Evolutionary conservation across 2,113 vertebrate genomes (phyloP).

Genomic region (Pipra filicauda): DNA sequence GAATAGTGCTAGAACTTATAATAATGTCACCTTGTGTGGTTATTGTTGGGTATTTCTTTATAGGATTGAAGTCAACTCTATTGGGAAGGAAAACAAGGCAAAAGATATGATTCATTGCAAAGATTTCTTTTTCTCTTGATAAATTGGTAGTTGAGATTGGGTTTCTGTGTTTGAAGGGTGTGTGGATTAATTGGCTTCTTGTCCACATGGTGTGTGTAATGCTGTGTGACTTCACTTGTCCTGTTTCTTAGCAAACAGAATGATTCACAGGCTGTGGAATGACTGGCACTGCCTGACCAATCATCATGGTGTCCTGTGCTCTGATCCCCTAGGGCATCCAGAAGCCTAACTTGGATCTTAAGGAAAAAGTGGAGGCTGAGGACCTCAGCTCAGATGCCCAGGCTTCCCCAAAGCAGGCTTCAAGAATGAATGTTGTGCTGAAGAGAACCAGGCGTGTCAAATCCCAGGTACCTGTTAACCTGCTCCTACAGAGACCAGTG

Average conservation of each 20-base stretch:
- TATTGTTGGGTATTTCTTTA: background rate
- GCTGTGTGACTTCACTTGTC: background rate
- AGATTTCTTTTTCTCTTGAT: background rate
- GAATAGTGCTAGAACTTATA: background rate
- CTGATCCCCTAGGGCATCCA: slow-evolving; percentile 76
- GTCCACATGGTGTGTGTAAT: background rate
- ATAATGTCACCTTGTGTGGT: fast-evolving
- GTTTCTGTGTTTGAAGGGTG: background rate
- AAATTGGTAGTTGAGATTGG: background rate
- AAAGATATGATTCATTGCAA: background rate
- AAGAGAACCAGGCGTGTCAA: slow-evolving; percentile 81
- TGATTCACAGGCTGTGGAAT: background rate
- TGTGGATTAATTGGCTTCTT: background rate
- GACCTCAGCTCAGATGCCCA: slow-evolving; percentile 73
- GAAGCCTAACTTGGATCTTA: slow-evolving; percentile 76
- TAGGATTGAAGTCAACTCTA: background rate
- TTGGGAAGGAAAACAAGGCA: background rate
- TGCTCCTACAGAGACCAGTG: background rate
- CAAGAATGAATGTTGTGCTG: slow-evolving; percentile 73
- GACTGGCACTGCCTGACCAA: background rate
- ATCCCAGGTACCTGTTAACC: slow-evolving; percentile 72
- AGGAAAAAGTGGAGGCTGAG: slow-evolving; percentile 78
- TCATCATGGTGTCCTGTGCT: slow-evolving; percentile 47
- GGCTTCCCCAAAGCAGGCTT: slow-evolving; percentile 71
- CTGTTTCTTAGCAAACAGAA: background rate